These are phyloP conservation scores for Charaxes varanes DNA, from an alignment of 1,140 invertebrate genomes.

Conservation along the genomic window DNA sequence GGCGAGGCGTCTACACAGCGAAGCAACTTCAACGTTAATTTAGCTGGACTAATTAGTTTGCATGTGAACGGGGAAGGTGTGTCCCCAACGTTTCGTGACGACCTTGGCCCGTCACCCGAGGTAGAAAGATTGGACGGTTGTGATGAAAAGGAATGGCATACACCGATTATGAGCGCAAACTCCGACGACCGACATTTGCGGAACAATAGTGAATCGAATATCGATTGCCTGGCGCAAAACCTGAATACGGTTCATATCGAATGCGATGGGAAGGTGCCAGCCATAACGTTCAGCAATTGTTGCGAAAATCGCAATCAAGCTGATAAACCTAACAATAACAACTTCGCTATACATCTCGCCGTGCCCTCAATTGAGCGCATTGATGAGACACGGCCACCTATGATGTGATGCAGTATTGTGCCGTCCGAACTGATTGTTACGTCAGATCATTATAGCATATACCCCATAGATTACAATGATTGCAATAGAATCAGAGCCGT, in stretches of 20 bases:
- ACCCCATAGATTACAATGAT: slow-evolving; percentile 47
- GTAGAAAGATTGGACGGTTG: slow-evolving; percentile 35
- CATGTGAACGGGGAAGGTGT: slow-evolving; percentile 47
- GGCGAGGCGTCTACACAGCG: slow-evolving; percentile 21
- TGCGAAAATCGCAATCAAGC: slow-evolving; percentile 39
- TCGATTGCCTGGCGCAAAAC: slow-evolving; percentile 50
- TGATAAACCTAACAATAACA: slow-evolving; percentile 41
- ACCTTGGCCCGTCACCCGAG: slow-evolving; percentile 37
- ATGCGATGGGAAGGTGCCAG: slow-evolving; percentile 53
- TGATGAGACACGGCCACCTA: slow-evolving; percentile 59
- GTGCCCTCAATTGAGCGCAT: slow-evolving; percentile 61
- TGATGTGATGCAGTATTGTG: slow-evolving; percentile 39
- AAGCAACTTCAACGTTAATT: slow-evolving; percentile 65
- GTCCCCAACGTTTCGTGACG: slow-evolving; percentile 38
- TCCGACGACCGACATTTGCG: slow-evolving; percentile 37
- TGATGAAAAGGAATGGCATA: slow-evolving; percentile 55
- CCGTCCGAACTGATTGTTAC: slow-evolving; percentile 17
- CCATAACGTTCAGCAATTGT: slow-evolving; percentile 71
- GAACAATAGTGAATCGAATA: slow-evolving; percentile 29
- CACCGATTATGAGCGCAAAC: slow-evolving; percentile 61
- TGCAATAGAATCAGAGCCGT: slow-evolving; percentile 61
- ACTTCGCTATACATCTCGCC: slow-evolving; percentile 52
- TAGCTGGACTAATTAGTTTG: slow-evolving; percentile 58
- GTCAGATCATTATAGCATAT: slow-evolving; percentile 9
- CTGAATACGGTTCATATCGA: slow-evolving; percentile 53